Base-by-base conservation (phyloP, 2,797 vertebrate genomes). In the Macroramphosus scolopax region DNA sequence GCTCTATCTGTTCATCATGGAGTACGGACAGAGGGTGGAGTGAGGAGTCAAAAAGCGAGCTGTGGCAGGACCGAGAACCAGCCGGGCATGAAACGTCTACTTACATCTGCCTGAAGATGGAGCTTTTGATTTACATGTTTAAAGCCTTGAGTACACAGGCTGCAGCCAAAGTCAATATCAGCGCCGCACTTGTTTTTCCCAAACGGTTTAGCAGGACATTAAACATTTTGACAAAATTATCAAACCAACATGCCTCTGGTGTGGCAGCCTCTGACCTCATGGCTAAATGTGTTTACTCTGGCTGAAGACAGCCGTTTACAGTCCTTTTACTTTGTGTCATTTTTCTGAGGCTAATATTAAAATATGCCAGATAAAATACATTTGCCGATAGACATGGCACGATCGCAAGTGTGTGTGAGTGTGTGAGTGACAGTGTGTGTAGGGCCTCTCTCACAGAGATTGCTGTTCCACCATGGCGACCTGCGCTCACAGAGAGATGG, bases 201-300 rank as follows among this genome's bases (percentile, higher is more conserved):
- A 81, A 84, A 93, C 69, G 89, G 86, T 90, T 95, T 92, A 87
- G 89, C 85, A 86, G 90, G 91, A 93, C 91, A 87, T 94, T 93
- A 94, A 95, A 94, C 92, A 93, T 94, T 94, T 93, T 91, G 92
- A 94, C 93, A 91, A 93, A 95, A 96, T 95, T 93, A 95, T 95
- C 93, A 93, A 93, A 93, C 92, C 92, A 88, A 91, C 91, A 91
- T 90, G 88, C 88, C 92, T 93, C 89, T 82, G 83, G 88, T 88
- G 90, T 88, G 89, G 88, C 91, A 92, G 92, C 90, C 91, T 92
- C 92, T 95, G 94, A 94, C 92, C 93, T 93, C 92, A 95, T 93
- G 77, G 93, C 91, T 91, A 89, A 94, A 93, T 93, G 72, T 97
- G 92, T 97, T 98, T 96, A 92, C 88, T 75, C 89, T 94, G 93